Evolutionary conservation across 2,797 vertebrate species (phyloP).

Genomic region (Pangasius krempfi): DNA sequence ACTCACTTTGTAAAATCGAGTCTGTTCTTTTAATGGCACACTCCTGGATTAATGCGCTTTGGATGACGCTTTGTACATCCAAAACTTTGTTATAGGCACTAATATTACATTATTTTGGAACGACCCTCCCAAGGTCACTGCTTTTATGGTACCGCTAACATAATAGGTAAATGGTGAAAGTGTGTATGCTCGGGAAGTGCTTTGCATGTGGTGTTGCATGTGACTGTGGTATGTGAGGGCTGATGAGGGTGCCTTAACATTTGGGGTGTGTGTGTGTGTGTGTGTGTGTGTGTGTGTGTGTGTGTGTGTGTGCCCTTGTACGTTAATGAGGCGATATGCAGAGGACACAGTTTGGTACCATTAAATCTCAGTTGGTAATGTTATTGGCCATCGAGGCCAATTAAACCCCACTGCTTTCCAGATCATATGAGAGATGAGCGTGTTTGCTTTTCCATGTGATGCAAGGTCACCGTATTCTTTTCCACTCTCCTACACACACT

Average conservation of each 20-base stretch:
- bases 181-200: not conserved
- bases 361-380: conserved; percentile 45
- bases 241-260: conserved; percentile 12
- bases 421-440: conserved; percentile 23
- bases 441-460: conserved; percentile 21
- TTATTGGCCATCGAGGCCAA: conserved; percentile 42
- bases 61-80: conserved; percentile 36
- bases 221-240: not conserved
- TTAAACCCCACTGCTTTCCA: conserved; percentile 39
- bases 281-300: conserved; percentile 36
- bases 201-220: not conserved
- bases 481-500: not conserved
- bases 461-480: conserved; percentile 37
- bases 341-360: conserved; percentile 39
- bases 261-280: conserved; percentile 14
- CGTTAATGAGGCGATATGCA: conserved; percentile 32
- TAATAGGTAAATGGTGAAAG: not conserved
- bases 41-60: conserved; percentile 40
- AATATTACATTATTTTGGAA: conserved; percentile 47
- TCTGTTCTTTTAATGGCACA: conserved; percentile 44
- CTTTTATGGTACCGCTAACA: conserved; percentile 35
- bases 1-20: conserved; percentile 41
- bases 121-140: conserved; percentile 44
- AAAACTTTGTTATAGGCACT: conserved; percentile 45
- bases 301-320: conserved; percentile 47